A percentile compares a stretch with the other conserved stretches of the same genome.
These are phyloP conservation scores for Crossocerus cetratus DNA, from an alignment of 2,888 invertebrate species.

Conservation along the genomic window DNA sequence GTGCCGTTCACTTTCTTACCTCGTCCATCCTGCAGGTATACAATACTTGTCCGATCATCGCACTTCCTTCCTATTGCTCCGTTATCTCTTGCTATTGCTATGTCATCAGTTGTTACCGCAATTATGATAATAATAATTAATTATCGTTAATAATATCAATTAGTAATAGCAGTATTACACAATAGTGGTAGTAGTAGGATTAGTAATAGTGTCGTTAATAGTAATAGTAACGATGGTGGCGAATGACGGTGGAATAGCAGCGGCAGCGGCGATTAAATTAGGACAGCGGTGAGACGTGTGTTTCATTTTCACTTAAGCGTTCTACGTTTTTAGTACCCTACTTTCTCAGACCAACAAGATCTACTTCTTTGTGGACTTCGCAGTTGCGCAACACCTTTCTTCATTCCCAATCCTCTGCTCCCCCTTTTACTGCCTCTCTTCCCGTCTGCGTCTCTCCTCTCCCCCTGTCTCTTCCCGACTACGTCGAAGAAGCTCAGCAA, in stretches of 20 bases:
- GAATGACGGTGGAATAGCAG: constrained; percentile 44
- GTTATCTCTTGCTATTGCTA: constrained; percentile 8
- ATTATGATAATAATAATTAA: constrained; percentile 2
- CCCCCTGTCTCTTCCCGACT: constrained; percentile 22
- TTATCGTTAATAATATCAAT: constrained; percentile 17
- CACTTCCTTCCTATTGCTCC: constrained; percentile 8
- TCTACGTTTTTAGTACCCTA: constrained; percentile 43
- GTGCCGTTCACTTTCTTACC: constrained; percentile 6
- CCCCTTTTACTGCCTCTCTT: constrained; percentile 6
- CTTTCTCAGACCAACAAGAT: constrained; percentile 36
- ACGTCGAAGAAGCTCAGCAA: constrained; percentile 40
- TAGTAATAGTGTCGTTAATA: constrained; percentile 37
- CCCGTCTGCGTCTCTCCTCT: background rate
- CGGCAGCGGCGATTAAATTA: constrained; percentile 40
- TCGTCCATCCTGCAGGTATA: background rate
- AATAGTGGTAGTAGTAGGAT: constrained; percentile 32
- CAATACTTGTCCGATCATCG: background rate
- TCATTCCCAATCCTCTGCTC: constrained; percentile 13
- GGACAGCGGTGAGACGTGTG: constrained; percentile 44
- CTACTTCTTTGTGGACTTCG: constrained; percentile 38
- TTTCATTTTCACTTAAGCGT: constrained; percentile 18
- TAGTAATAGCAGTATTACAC: constrained; percentile 5
- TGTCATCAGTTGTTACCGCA: constrained; percentile 17
- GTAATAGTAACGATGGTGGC: constrained; percentile 36
- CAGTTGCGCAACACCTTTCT: constrained; percentile 20